These are phyloP conservation scores for Triplophysa yarkandensis DNA, from an alignment of 2,797 vertebrate genomes.

Conservation along the genomic window DNA sequence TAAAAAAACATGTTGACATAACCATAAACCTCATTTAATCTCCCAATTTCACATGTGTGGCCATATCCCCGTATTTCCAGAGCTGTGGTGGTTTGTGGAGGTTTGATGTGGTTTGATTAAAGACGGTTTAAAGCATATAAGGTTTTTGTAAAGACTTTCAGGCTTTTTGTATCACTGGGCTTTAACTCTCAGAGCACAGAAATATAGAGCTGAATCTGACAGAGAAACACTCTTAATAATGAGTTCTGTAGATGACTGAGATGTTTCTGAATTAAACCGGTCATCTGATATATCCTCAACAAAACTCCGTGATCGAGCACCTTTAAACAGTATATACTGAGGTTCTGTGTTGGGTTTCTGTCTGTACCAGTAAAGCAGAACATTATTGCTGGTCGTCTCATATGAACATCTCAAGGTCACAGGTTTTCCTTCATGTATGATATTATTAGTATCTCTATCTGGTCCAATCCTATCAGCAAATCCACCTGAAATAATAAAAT, in stretches of 20 bases:
- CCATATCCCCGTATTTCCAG: too few relatives aligned
- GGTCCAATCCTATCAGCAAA: too few relatives aligned
- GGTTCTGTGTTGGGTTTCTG: constrained; percentile 7
- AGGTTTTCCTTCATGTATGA: too few relatives aligned
- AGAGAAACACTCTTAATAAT: background rate
- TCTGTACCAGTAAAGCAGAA: constrained; percentile 52
- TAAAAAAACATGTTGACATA: too few relatives aligned
- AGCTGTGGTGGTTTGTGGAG: background rate
- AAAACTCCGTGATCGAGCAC: background rate
- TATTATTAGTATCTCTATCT: too few relatives aligned
- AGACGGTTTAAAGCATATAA: background rate
- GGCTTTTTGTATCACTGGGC: constrained; percentile 1
- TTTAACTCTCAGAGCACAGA: background rate
- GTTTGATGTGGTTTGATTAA: background rate
- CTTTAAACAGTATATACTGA: background rate
- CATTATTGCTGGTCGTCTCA: background rate
- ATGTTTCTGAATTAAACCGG: background rate
- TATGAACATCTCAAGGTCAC: too few relatives aligned
- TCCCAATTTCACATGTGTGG: too few relatives aligned
- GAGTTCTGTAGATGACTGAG: background rate
- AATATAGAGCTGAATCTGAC: background rate
- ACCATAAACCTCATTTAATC: too few relatives aligned
- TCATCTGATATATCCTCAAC: background rate
- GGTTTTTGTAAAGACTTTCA: background rate
- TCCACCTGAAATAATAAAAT: too few relatives aligned